Evolutionary conservation across 2,888 invertebrate species (phyloP).

Genomic region (Piscicola geometra): DNA sequence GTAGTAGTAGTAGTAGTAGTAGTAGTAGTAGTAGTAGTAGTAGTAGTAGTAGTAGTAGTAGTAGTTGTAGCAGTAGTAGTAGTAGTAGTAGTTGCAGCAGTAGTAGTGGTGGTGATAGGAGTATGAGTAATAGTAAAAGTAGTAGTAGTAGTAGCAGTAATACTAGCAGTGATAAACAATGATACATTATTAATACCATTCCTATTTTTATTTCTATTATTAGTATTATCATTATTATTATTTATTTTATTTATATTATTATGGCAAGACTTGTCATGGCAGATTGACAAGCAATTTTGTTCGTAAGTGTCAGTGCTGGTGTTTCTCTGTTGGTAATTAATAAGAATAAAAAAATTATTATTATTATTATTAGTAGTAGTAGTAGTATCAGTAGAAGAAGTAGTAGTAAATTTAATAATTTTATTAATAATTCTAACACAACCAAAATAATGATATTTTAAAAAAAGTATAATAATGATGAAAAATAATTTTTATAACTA

Average conservation of each 20-base stretch:
- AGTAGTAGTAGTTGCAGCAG: background rate
- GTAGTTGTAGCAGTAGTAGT: background rate
- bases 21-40: too few relatives aligned
- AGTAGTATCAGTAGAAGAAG: too few relatives aligned
- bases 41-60: too few relatives aligned
- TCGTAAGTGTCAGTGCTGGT: background rate
- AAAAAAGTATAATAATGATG: too few relatives aligned
- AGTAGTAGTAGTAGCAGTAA: background rate
- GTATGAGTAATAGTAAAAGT: background rate
- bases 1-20: too few relatives aligned
- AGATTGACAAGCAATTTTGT: background rate
- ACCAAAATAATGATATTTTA: too few relatives aligned
- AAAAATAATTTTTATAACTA: too few relatives aligned
- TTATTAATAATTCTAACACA: too few relatives aligned
- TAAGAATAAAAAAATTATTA: background rate
- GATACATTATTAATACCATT: background rate
- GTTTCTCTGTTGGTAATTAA: background rate
- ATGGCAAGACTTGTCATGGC: background rate
- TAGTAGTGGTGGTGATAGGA: background rate
- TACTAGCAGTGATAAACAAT: too few relatives aligned
- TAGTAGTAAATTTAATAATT: too few relatives aligned
- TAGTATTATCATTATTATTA: background rate
- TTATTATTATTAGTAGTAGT: too few relatives aligned
- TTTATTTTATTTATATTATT: background rate
- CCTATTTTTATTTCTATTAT: background rate